Base-by-base conservation (phyloP, 2,113 vertebrate species). In the Anolis sagrei region DNA sequence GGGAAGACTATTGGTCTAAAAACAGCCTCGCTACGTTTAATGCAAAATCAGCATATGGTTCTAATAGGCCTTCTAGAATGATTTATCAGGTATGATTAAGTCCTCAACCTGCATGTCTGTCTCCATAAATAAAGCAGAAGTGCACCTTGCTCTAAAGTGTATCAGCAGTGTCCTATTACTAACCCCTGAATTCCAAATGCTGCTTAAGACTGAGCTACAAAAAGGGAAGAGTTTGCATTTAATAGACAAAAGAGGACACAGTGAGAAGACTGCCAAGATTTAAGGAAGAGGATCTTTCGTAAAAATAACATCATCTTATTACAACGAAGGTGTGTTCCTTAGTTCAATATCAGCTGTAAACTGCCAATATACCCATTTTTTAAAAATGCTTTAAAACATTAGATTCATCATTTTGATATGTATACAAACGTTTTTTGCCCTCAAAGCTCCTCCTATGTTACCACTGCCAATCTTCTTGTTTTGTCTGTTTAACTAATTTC, bases 51-150 rank as follows among this genome's bases (percentile, higher is more conserved):
- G 94, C 96, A 97, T 97, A 96, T 97, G 96, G 95, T 97, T 96
- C 95, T 96, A 96, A 96, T 96, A 96, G 95, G 90, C 91, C 96
- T 97, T 95, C 95, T 89, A 93, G 96, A 94, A 95, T 96, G 96
- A 97, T 97, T 96, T 97, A 96, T 97, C 96, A 96, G 93, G 95
- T 97, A 96, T 95, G 96, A 97, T 97, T 96, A 97, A 96, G 93
- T 94, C 93, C 94, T 96, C 86, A 76, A 95, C 94, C 95, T 93
- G 94, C 90, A 95, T 86, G 95, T 95, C 96, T 95, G 94, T 97
- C 96, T 97, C 96, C 96, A 96, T 97, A 97, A 97, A 97, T 97
- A 97, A 96, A 95, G 93, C 94, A 96, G 93, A 95, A 96, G 92
- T 96, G 96, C 95, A 97, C 96, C 96, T 97, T 97, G 93, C 96